These are phyloP conservation scores for Gymnoscelis rufifasciata DNA, from an alignment of 2,888 invertebrate genomes.

Conservation along the genomic window DNA sequence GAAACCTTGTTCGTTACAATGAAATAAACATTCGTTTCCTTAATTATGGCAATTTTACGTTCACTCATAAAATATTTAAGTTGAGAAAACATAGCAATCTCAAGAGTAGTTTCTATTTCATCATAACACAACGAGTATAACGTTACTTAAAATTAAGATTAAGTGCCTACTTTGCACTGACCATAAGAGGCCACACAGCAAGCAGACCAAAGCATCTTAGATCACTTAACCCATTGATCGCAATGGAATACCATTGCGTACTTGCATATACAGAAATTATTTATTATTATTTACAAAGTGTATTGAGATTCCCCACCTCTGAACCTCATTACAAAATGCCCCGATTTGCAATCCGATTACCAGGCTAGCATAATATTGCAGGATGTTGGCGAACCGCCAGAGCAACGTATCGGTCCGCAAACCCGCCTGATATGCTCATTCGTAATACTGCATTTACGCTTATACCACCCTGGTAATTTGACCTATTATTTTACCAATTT, in stretches of 20 bases:
- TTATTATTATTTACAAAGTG: conserved; percentile 4
- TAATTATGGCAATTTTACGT: not conserved
- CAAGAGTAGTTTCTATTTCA: not conserved
- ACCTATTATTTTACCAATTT: too few relatives aligned
- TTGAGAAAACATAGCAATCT: not conserved
- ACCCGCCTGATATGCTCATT: conserved; percentile 34
- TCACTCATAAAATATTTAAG: not conserved
- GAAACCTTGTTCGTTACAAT: conserved; percentile 4
- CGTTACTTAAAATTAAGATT: not conserved
- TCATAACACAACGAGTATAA: not conserved
- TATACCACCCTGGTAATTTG: conserved; percentile 9
- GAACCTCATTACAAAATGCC: conserved; percentile 9
- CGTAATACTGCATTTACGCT: conserved; percentile 25
- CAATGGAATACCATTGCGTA: too few relatives aligned
- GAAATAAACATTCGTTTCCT: conserved; percentile 5
- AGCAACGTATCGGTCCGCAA: conserved; percentile 24
- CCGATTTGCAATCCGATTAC: conserved; percentile 28
- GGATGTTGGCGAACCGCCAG: conserved; percentile 41
- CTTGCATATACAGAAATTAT: too few relatives aligned
- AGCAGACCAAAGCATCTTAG: too few relatives aligned
- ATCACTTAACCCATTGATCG: too few relatives aligned
- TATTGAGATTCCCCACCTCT: too few relatives aligned
- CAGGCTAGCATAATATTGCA: conserved; percentile 34
- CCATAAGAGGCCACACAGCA: too few relatives aligned
- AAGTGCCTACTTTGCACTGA: too few relatives aligned